These are phyloP conservation scores for Xylocampa areola DNA, from an alignment of 2,888 invertebrate species.

Conservation along the genomic window DNA sequence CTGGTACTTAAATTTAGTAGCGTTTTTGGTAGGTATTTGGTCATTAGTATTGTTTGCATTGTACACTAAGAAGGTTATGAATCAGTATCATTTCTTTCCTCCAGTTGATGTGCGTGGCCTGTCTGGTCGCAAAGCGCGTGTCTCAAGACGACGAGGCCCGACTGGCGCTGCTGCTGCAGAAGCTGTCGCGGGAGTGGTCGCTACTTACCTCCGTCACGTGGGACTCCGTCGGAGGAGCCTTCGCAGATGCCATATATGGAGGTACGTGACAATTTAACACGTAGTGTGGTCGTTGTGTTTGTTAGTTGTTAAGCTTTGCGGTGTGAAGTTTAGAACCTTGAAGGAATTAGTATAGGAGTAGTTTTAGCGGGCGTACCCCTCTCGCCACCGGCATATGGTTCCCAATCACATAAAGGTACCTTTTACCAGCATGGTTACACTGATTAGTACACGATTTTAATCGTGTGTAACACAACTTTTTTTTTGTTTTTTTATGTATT, in stretches of 20 bases:
- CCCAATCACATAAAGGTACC: no score
- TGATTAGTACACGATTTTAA: no score
- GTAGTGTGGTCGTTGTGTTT: background rate
- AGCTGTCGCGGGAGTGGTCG: slow-evolving; percentile 93
- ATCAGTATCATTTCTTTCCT: background rate
- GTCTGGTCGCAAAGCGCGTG: slow-evolving; percentile 92
- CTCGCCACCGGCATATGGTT: no score
- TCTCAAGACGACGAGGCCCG: slow-evolving; percentile 93
- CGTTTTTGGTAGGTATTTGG: no score
- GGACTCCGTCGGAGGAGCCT: slow-evolving; percentile 92
- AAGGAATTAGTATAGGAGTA: no score
- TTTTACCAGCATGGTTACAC: no score
- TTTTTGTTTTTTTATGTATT: no score
- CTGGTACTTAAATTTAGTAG: no score
- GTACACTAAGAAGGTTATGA: no score
- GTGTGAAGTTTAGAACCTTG: slow-evolving; percentile 1
- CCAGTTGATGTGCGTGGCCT: slow-evolving; percentile 92
- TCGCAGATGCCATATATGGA: slow-evolving; percentile 92
- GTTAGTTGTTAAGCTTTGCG: background rate
- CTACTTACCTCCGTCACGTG: slow-evolving; percentile 93
- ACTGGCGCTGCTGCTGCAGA: slow-evolving; percentile 92
- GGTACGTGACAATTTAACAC: slow-evolving; percentile 70
- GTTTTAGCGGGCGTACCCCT: no score
- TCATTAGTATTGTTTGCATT: no score
- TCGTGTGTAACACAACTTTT: no score